These are phyloP conservation scores for Cebus imitator DNA, from an alignment of 2,113 vertebrate species.

Conservation along the genomic window DNA sequence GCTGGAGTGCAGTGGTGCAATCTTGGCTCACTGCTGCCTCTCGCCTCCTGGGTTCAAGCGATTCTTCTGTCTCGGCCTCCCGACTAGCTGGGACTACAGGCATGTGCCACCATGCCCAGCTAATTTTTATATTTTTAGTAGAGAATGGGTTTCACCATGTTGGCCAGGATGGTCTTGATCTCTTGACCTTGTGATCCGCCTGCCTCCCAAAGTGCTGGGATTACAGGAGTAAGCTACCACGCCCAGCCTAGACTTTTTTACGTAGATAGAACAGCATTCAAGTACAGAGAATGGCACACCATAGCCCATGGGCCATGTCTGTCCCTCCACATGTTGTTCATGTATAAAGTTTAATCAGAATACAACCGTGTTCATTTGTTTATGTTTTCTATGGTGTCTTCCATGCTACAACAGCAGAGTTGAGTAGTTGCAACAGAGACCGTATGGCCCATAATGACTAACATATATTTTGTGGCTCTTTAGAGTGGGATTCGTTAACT, in stretches of 20 bases:
- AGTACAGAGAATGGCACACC: neutral
- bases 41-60: too few species aligned
- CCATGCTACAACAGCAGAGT: neutral
- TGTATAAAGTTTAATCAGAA: neutral
- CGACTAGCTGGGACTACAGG: too few species aligned
- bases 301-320: neutral
- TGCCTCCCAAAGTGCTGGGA: too few species aligned
- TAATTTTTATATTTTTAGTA: too few species aligned
- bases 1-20: too few species aligned
- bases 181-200: too few species aligned
- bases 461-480: neutral
- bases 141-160: too few species aligned
- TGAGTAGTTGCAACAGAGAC: neutral
- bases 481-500: neutral
- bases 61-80: too few species aligned
- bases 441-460: neutral
- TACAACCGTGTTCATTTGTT: neutral
- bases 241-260: neutral
- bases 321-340: neutral
- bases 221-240: too few species aligned
- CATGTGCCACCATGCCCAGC: too few species aligned
- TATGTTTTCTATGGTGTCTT: neutral
- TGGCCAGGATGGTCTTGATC: too few species aligned
- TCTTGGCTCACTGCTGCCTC: too few species aligned
- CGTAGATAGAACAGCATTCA: neutral